phyloP scores from a whole-genome alignment of 1,140 invertebrate genomes.

The Eubasilissa regina region DNA sequence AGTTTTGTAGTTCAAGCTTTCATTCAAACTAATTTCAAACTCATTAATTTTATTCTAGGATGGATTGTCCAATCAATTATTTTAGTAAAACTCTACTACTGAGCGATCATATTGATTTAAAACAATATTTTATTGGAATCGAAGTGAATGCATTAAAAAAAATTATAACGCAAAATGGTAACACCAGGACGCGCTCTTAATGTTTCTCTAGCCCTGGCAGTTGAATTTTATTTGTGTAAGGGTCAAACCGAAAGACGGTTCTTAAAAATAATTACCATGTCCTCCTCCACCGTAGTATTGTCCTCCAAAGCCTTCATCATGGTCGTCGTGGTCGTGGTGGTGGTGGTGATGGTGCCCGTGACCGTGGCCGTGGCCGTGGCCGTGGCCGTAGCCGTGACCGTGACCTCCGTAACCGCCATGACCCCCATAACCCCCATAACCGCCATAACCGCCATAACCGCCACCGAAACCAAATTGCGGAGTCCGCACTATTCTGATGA shows the following conservation, averaged over 20 bases:
- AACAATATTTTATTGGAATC: no score
- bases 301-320: slow-evolving; percentile 15
- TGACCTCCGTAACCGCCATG: slow-evolving; percentile 33
- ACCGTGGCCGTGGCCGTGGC: background rate
- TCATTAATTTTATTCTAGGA: no score
- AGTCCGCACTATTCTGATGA: slow-evolving; percentile 37
- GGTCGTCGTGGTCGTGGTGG: slow-evolving; percentile 3
- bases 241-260: background rate
- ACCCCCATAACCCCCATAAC: background rate
- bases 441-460: background rate
- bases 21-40: no score
- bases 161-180: no score
- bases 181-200: no score
- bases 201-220: no score
- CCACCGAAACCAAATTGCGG: slow-evolving; percentile 40
- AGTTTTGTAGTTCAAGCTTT: no score
- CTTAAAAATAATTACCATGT: background rate
- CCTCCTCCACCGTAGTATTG: slow-evolving; percentile 18
- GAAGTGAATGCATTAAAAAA: no score
- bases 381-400: slow-evolving; percentile 12
- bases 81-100: no score
- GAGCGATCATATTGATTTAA: no score
- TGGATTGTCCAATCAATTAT: no score
- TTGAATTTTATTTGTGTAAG: no score
- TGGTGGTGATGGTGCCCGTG: background rate